phyloP scores from a whole-genome alignment of 2,888 invertebrate species.

The Cheilosia urbana region DNA sequence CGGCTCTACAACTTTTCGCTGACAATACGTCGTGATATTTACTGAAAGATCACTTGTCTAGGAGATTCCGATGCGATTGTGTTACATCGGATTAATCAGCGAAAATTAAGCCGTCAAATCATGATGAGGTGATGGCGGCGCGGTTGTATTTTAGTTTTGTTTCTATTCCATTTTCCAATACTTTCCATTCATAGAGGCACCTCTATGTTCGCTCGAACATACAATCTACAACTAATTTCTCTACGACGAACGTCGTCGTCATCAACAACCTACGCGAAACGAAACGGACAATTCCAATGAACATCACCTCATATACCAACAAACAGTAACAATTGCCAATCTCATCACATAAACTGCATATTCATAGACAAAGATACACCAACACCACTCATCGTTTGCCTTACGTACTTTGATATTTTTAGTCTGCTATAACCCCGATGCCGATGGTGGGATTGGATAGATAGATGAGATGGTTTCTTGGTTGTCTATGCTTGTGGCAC shows the following conservation, averaged over 20 bases:
- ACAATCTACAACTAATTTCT: slow-evolving; percentile 62
- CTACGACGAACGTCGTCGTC: slow-evolving; percentile 43
- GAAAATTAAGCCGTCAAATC: slow-evolving; percentile 15
- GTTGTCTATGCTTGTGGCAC: slow-evolving; percentile 56
- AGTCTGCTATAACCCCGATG: slow-evolving; percentile 35
- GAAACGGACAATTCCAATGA: slow-evolving; percentile 52
- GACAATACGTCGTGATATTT: slow-evolving; percentile 15
- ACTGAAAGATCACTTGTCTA: slow-evolving; percentile 3
- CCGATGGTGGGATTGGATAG: slow-evolving; percentile 19
- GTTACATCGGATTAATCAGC: slow-evolving; percentile 14
- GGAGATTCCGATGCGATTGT: slow-evolving; percentile 38
- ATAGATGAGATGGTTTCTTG: slow-evolving; percentile 31
- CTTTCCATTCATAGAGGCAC: slow-evolving; percentile 67
- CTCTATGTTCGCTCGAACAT: slow-evolving; percentile 31
- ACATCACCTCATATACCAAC: slow-evolving; percentile 21
- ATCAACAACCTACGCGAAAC: slow-evolving; percentile 55
- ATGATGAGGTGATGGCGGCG: slow-evolving; percentile 21
- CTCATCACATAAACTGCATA: slow-evolving; percentile 36
- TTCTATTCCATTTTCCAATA: slow-evolving; percentile 28
- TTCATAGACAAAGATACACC: slow-evolving; percentile 18
- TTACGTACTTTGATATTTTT: slow-evolving; percentile 66
- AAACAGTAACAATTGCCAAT: slow-evolving; percentile 42
- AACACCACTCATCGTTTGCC: slow-evolving; percentile 14
- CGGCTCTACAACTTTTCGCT: slow-evolving; percentile 8
- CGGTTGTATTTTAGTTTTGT: neutral